Base-by-base conservation (phyloP, 92 coral and sea anemone genomes). In the Parazoanthus darwini region DNA sequence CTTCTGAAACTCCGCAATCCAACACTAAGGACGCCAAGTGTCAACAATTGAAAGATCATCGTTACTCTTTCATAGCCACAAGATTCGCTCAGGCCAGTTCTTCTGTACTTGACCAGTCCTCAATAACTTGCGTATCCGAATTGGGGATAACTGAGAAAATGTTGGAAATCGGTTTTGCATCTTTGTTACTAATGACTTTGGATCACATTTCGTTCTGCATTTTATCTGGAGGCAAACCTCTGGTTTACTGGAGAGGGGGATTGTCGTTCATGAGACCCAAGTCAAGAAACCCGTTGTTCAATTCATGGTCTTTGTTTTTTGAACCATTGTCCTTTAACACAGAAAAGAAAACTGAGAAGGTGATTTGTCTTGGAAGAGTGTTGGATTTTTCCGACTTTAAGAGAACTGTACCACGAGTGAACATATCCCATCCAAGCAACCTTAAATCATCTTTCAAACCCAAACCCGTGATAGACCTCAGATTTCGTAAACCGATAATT, bases 201-300 rank as follows among this genome's bases (percentile, higher is more conserved):
- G 77, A 72, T 72, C 77, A 72, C 77, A 72, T 72, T 29, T 72
- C 77, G 14, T 26, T 72, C 39, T 72, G 77, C 38, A 29, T 72
- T 36, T 72, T 72, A 14, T 18, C 18, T 29, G 77, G 77, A 72
- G 77, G 77, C 5, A 13, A 72, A 26, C 77, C 77, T 29, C 6
- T 72, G 33, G 77, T 72, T 25, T 72, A 72, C 11, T 72, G 77
- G 77, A 54, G 59, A 54, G 59, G 59, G 59, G 59, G 59, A 54
- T 54, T 54, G 18, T 54, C 59, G 16, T 54, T 26, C 33, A 7
- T 29, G 16, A 72, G 77, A 54, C 59, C 59, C 20, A 54, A 54
- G 59, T 54, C 9, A 13, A 54, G 20, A 54, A 54, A 54, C 59
- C 59, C 20, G 59, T 54, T 54, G 20, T 54, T 54, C 14, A 54